phyloP scores from a whole-genome alignment of 2,888 invertebrate species.

The Tridacna gigas region DNA sequence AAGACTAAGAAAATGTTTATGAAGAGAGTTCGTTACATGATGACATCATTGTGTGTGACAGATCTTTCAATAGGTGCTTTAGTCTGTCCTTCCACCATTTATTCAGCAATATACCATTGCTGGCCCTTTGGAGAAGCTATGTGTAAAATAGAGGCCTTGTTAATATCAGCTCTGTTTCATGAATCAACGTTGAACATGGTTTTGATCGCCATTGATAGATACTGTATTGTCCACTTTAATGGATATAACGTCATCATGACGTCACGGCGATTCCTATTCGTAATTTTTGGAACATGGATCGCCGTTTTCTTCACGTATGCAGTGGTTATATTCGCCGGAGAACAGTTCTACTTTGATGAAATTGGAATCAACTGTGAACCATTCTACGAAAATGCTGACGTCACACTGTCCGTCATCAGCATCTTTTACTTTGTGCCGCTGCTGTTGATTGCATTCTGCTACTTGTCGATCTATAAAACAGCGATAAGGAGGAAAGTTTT shows the following conservation, averaged over 20 bases:
- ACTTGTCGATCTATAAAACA: slow-evolving; percentile 57
- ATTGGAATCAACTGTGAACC: slow-evolving; percentile 72
- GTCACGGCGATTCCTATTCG: slow-evolving; percentile 53
- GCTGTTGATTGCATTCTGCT: slow-evolving; percentile 61
- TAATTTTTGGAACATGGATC: slow-evolving; percentile 63
- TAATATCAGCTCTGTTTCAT: slow-evolving; percentile 64
- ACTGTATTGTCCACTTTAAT: slow-evolving; percentile 56
- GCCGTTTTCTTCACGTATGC: slow-evolving; percentile 62
- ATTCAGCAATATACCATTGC: slow-evolving; percentile 62
- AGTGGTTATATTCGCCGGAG: slow-evolving; percentile 63
- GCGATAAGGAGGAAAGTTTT: slow-evolving; percentile 38
- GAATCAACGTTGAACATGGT: slow-evolving; percentile 65
- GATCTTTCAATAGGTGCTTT: slow-evolving; percentile 63
- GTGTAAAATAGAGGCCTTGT: slow-evolving; percentile 63
- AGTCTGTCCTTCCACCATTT: slow-evolving; percentile 61
- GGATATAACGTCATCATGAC: slow-evolving; percentile 61
- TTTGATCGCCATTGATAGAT: slow-evolving; percentile 64
- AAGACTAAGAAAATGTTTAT: slow-evolving; percentile 52
- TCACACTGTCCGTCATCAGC: slow-evolving; percentile 61
- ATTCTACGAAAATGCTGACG: slow-evolving; percentile 57
- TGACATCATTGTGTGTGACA: slow-evolving; percentile 65
- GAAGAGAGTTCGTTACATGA: slow-evolving; percentile 59
- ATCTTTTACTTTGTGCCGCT: slow-evolving; percentile 66
- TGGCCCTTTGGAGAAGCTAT: slow-evolving; percentile 65
- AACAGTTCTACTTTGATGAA: slow-evolving; percentile 67